Percentiles rank a stretch among this genome's conserved stretches.
phyloP scores from a whole-genome alignment of 2,888 invertebrate genomes.

The Lucinisca nassula region DNA sequence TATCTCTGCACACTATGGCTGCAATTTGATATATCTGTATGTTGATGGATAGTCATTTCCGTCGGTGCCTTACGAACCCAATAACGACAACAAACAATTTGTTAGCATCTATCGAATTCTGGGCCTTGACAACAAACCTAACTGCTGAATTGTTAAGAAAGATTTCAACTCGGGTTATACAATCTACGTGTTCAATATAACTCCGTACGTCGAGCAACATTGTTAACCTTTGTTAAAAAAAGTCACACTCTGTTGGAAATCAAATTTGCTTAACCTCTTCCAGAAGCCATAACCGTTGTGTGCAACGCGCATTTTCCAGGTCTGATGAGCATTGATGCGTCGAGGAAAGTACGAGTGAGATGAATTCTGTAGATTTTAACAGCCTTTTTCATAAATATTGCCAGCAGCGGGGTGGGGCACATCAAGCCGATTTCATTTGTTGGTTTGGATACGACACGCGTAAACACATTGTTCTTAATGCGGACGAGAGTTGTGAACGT shows the following conservation, averaged over 20 bases:
- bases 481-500: not conserved
- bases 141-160: not conserved
- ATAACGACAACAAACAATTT: not conserved
- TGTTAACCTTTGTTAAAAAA: no score
- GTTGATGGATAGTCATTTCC: no score
- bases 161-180: not conserved
- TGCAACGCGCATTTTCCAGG: not conserved
- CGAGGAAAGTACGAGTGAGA: not conserved
- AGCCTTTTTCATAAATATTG: no score
- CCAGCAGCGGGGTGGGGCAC: not conserved
- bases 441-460: no score
- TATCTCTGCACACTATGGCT: no score
- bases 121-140: not conserved
- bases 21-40: no score
- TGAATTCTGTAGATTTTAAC: not conserved
- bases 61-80: no score
- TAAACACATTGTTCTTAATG: not conserved
- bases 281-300: not conserved
- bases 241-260: not conserved
- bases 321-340: not conserved
- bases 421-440: not conserved
- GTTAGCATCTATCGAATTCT: not conserved
- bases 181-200: not conserved
- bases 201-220: no score
- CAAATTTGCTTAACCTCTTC: no score